Percentiles rank a stretch among this genome's conserved stretches.
These are phyloP conservation scores for Heteromyza rotundicornis DNA, from an alignment of 2,888 invertebrate species.

Conservation along the genomic window DNA sequence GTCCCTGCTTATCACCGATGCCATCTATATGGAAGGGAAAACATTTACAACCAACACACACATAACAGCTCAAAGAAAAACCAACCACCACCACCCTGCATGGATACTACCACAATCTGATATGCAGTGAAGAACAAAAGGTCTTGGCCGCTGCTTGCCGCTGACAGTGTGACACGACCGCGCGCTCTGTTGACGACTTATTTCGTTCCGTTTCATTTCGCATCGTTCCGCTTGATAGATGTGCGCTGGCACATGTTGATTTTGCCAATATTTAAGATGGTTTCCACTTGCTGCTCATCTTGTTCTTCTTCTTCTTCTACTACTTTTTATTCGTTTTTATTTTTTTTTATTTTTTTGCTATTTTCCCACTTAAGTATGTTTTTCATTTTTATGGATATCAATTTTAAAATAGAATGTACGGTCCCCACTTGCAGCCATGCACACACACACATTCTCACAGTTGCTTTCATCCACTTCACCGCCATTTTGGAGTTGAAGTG, in stretches of 20 bases:
- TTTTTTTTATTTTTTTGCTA: not conserved
- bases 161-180: not conserved
- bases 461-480: not conserved
- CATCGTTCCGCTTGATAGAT: not conserved
- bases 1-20: not conserved
- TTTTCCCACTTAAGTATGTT: not conserved
- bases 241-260: not conserved
- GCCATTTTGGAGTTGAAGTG: not conserved
- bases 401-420: not conserved
- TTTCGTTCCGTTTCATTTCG: not conserved
- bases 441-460: not conserved
- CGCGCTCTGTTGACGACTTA: not conserved
- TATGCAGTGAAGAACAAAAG: too few species aligned
- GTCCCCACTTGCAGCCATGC: not conserved
- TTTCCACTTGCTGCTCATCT: not conserved
- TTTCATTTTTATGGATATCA: not conserved
- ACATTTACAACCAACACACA: too few species aligned
- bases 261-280: not conserved
- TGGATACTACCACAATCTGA: too few species aligned
- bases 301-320: too few species aligned
- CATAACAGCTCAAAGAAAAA: too few species aligned
- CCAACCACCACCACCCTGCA: too few species aligned
- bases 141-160: not conserved
- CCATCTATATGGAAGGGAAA: not conserved
- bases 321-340: too few species aligned